A percentile compares a stretch with the other conserved stretches of the same genome.
Conservation (phyloP, 2,113 vertebrate genomes). For the Pimephales promelas region DNA sequence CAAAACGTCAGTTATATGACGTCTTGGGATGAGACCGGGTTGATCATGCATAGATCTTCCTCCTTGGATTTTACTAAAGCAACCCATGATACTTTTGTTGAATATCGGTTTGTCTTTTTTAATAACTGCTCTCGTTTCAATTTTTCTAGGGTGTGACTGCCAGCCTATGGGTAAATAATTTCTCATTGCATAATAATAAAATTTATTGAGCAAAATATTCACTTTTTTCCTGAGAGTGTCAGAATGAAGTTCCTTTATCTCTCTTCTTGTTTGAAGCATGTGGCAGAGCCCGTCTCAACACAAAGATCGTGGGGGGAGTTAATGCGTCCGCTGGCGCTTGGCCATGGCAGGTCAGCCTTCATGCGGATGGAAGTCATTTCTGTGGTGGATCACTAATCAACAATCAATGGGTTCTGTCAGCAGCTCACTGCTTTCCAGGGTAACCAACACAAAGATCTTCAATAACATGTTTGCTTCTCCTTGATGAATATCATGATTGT, state of each 20-base stretch:
- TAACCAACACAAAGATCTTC: constrained; percentile 60
- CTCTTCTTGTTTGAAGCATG: constrained; percentile 67
- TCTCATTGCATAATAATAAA: not conserved
- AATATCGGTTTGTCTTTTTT: not conserved
- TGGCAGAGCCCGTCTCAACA: constrained; percentile 63
- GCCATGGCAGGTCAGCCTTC: constrained; percentile 81
- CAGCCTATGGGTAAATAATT: constrained; percentile 32
- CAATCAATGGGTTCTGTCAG: constrained; percentile 72
- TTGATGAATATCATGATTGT: not conserved
- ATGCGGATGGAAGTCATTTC: not conserved
- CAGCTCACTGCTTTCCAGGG: constrained; percentile 72
- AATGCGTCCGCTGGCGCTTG: constrained; percentile 60
- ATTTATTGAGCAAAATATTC: not conserved
- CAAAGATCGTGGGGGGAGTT: constrained; percentile 75
- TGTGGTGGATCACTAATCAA: constrained; percentile 80
- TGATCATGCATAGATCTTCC: no score
- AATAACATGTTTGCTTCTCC: not conserved
- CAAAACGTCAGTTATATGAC: no score
- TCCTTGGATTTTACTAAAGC: no score
- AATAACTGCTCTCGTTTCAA: not conserved
- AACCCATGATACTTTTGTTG: not conserved
- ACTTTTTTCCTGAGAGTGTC: not conserved
- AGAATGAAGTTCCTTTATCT: not conserved
- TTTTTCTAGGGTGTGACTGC: constrained; percentile 38
- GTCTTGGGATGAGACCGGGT: no score